phyloP scores from a whole-genome alignment of 1,140 invertebrate species.

The Drosophila lowei region DNA sequence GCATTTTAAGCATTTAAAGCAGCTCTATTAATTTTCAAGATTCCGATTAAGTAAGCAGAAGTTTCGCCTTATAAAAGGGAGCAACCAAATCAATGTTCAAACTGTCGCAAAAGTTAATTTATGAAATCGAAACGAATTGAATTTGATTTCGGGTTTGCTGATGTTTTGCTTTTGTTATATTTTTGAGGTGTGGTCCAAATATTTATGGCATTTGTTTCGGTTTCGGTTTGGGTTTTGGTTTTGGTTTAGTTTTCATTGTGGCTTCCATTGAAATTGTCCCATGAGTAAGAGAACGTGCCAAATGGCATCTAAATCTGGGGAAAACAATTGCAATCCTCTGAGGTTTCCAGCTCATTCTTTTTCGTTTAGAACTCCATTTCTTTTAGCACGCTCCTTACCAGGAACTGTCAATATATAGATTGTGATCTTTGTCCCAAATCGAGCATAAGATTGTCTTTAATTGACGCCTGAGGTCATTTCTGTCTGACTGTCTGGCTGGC shows the following conservation, averaged over 20 bases:
- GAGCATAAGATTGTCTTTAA: conserved; percentile 49
- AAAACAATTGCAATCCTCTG: background rate
- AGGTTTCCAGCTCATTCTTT: conserved; percentile 1
- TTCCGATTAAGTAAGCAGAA: conserved; percentile 53
- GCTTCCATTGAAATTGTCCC: conserved; percentile 29
- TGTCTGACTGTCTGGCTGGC: background rate
- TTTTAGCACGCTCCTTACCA: conserved; percentile 30
- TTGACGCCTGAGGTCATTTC: conserved; percentile 35
- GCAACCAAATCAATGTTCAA: conserved; percentile 30
- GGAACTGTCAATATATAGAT: conserved; percentile 43
- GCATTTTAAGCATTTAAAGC: conserved; percentile 22
- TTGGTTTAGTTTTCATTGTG: conserved; percentile 30
- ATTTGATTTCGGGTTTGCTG: conserved; percentile 26
- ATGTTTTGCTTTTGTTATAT: conserved; percentile 20
- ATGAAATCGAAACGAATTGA: conserved; percentile 53
- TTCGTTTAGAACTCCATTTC: conserved; percentile 18
- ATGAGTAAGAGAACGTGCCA: conserved; percentile 44
- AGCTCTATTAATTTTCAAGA: conserved; percentile 71
- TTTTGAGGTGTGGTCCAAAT: conserved; percentile 60
- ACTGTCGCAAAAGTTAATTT: conserved; percentile 67
- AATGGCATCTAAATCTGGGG: conserved; percentile 11
- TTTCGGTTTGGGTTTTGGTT: background rate
- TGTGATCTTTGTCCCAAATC: conserved; percentile 50
- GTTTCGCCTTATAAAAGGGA: conserved; percentile 36
- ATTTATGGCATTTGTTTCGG: conserved; percentile 15